Conservation (phyloP, 1,140 invertebrate genomes). For the Ostrea denselamellosa region DNA sequence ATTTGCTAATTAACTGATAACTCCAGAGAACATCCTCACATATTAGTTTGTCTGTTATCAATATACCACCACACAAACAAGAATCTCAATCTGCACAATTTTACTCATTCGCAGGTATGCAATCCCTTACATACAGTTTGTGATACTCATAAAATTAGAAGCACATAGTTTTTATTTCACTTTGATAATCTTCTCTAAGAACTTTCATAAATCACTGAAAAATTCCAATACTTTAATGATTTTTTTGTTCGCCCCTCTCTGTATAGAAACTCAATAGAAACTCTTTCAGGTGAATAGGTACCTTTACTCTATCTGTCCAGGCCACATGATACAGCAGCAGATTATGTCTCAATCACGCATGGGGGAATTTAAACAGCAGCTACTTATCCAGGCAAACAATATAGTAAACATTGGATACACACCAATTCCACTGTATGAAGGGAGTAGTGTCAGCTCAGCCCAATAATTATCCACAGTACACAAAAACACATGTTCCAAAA, state of each 20-base stretch:
- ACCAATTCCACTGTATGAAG: not conserved
- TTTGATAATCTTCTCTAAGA: not conserved
- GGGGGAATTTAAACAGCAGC: slow-evolving; percentile 23
- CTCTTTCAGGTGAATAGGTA: not conserved
- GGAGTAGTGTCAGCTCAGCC: not conserved
- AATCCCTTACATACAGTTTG: not conserved
- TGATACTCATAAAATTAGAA: not conserved
- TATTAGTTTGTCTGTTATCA: not conserved
- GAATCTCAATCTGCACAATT: not conserved
- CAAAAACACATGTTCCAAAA: slow-evolving; percentile 30
- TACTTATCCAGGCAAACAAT: slow-evolving; percentile 6
- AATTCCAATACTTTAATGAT: not conserved
- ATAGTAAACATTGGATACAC: slow-evolving; percentile 29
- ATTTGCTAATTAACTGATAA: not conserved
- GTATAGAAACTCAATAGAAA: not conserved
- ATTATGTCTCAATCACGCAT: slow-evolving; percentile 25
- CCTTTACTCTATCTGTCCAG: slow-evolving; percentile 9
- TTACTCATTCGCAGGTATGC: not conserved
- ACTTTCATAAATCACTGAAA: not conserved
- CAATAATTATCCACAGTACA: not conserved
- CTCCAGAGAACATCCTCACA: not conserved
- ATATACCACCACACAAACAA: slow-evolving; percentile 3
- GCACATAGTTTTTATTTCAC: not conserved
- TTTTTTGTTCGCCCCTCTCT: not conserved
- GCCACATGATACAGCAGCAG: not conserved